phyloP scores from a whole-genome alignment of 2,113 vertebrate genomes.

The Toxotes jaculatrix region DNA sequence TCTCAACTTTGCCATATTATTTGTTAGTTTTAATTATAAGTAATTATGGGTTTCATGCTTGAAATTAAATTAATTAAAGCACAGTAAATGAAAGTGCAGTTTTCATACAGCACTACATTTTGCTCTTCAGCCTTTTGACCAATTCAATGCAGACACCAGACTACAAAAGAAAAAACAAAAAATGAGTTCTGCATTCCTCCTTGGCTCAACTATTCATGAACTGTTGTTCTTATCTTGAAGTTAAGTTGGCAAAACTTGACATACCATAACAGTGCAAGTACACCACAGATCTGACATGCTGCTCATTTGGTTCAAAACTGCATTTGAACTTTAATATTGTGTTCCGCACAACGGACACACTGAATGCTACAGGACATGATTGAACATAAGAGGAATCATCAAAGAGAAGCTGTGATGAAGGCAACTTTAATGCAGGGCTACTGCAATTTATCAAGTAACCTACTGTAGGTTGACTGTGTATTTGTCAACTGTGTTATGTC shows the following conservation, averaged over 20 bases:
- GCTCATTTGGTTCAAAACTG: background rate
- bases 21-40: no score
- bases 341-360: background rate
- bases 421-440: background rate
- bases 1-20: no score
- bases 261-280: background rate
- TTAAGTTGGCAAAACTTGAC: background rate
- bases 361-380: background rate
- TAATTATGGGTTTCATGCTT: no score
- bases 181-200: background rate
- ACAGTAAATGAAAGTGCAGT: background rate
- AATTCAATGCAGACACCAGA: background rate
- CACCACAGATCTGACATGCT: background rate
- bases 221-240: background rate
- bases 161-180: background rate
- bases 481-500: background rate
- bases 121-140: background rate
- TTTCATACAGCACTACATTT: background rate
- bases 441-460: background rate
- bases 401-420: background rate
- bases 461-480: background rate
- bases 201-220: background rate
- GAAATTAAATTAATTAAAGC: no score
- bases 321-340: background rate
- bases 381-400: background rate